Conservation (phyloP, 2,888 invertebrate species). For the Morpho achilles region DNA sequence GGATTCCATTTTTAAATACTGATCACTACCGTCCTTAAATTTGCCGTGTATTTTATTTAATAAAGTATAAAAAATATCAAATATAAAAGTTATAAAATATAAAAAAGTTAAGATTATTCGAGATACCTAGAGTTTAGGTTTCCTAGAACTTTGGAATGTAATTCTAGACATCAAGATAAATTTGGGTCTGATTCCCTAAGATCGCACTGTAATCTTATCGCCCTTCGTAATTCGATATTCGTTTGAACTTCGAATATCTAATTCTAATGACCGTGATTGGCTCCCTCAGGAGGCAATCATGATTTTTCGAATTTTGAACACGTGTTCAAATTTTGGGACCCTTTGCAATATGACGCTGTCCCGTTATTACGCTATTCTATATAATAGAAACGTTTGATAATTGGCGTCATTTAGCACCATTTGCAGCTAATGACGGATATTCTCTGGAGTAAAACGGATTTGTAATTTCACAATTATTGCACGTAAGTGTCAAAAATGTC, state of each 20-base stretch:
- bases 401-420: constrained; percentile 29
- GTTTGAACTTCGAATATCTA: constrained; percentile 73
- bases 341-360: constrained; percentile 62
- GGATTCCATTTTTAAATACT: too few relatives aligned
- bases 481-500: neutral
- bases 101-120: too few relatives aligned
- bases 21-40: constrained; percentile 4
- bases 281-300: constrained; percentile 75
- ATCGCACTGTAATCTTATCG: constrained; percentile 34
- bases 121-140: neutral
- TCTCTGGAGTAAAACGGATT: neutral
- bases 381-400: constrained; percentile 25
- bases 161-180: constrained; percentile 3
- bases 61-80: too few relatives aligned
- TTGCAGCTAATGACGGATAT: constrained; percentile 16
- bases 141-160: neutral
- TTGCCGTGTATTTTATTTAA: neutral
- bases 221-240: constrained; percentile 68
- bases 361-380: constrained; percentile 36
- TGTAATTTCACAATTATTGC: neutral
- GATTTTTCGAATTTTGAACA: constrained; percentile 72
- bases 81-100: too few relatives aligned
- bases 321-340: constrained; percentile 68
- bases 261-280: constrained; percentile 76
- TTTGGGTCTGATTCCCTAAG: constrained; percentile 11